These are phyloP conservation scores for Acipenser oxyrinchus DNA, from an alignment of 2,797 vertebrate genomes.

Conservation along the genomic window DNA sequence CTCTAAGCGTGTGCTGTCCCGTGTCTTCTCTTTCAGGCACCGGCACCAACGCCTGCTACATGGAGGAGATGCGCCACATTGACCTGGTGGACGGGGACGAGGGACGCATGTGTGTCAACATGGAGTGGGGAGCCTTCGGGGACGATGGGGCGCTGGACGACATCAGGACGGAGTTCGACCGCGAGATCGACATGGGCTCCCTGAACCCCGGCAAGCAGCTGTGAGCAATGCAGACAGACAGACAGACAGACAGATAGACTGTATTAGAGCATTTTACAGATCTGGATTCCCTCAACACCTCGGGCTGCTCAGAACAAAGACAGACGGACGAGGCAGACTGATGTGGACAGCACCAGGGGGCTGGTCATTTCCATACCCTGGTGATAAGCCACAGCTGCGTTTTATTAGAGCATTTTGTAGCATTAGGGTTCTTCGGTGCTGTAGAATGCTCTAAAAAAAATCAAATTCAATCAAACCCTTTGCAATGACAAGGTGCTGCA, in stretches of 20 bases:
- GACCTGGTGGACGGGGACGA: slow-evolving; percentile 86
- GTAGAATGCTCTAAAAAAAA: no score
- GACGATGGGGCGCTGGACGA: slow-evolving; percentile 77
- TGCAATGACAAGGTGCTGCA: no score
- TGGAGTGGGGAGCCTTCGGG: slow-evolving; percentile 94
- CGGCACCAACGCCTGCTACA: slow-evolving; percentile 91
- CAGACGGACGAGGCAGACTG: no score
- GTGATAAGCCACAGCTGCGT: neutral
- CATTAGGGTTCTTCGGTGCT: no score
- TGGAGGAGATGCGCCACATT: slow-evolving; percentile 94
- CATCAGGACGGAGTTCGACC: slow-evolving; percentile 80
- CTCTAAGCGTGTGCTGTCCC: no score
- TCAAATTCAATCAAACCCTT: no score
- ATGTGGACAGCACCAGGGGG: neutral
- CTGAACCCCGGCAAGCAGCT: slow-evolving; percentile 89
- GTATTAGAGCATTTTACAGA: neutral
- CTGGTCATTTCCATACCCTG: neutral
- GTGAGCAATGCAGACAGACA: slow-evolving; percentile 54
- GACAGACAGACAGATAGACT: neutral
- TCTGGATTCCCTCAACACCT: no score
- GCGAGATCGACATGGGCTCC: slow-evolving; percentile 84
- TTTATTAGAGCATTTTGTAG: neutral
- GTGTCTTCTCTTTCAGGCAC: slow-evolving; percentile 59
- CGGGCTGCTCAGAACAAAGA: no score
- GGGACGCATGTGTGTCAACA: slow-evolving; percentile 92